Base-by-base conservation (phyloP, 2,113 vertebrate genomes). In the Campylomormyrus tamandua region DNA sequence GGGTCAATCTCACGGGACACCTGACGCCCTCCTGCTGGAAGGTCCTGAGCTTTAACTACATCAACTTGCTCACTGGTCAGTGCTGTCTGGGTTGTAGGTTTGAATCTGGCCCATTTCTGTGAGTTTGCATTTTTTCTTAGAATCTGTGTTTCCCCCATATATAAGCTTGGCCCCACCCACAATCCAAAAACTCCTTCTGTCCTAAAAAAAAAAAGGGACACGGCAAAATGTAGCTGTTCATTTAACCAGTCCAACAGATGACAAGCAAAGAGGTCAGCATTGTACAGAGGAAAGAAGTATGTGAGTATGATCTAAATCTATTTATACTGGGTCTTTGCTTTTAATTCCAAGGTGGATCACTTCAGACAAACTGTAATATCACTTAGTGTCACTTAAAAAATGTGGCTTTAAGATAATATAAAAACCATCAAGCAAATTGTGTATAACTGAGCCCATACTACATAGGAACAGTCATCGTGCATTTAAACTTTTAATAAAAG, bases 311-410 rank as follows among this genome's bases (percentile, higher is more conserved):
- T 17, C 17, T 80, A 80, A 80, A 80, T 42, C 31, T 80, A 19
- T 80, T 15, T 17, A 42, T 42, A 42, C 1, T 80, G 13, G 35
- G 74, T 42, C 74, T 35, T 80, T 80, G 31, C 27, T 42, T 77
- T 77, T 77, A 77, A 77, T 77, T 77, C 74, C 74, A 77, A 77
- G 74, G 35, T 80, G 74, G 35, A 42, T 42, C 35, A 35, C 74
- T 80, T 80, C 35, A 80, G 74, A 42, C 74, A 5, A 80, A 80
- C 11, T 70, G 27, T 80, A 80, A 80, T 19, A 77, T 77, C 70
- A 77, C 70, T 77, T 77, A 77, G 70, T 77, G 70, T 77, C 70
- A 77, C 70, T 80, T 80, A 42, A 70, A 66, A 70, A 70, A 70
- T 66, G 62, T 31, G 62, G 62, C 62, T 13, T 70, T 70, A 27